Evolutionary conservation across 2,113 vertebrate species (phyloP).

Genomic region (Tautogolabrus adspersus): DNA sequence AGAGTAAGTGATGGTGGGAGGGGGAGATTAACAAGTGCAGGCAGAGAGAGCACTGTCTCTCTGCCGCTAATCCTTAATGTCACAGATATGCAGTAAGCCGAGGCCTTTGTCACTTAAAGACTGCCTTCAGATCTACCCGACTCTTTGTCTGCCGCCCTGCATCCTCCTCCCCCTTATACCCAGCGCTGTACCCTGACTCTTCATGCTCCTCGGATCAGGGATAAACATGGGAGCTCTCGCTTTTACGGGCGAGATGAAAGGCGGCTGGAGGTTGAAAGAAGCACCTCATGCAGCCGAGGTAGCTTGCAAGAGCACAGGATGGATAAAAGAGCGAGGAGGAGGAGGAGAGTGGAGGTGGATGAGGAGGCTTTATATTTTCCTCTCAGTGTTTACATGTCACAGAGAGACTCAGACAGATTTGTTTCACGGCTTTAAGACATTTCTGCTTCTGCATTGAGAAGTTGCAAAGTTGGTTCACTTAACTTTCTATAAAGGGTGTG

Average conservation of each 20-base stretch:
- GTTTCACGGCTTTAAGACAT: constrained; percentile 75
- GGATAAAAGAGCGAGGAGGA: constrained; percentile 67
- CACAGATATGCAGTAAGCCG: constrained; percentile 73
- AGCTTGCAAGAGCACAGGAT: constrained; percentile 53
- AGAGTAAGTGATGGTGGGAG: constrained; percentile 69
- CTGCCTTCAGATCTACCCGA: constrained; percentile 71
- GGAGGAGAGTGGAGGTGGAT: constrained; percentile 31
- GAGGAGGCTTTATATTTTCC: constrained; percentile 38
- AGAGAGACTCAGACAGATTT: constrained; percentile 71
- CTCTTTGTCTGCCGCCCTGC: constrained; percentile 62
- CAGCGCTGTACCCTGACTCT: constrained; percentile 49
- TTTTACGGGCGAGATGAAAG: constrained; percentile 68
- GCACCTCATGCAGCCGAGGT: constrained; percentile 48
- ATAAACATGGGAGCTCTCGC: constrained; percentile 64
- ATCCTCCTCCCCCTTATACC: constrained; percentile 55
- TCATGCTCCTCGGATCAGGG: constrained; percentile 61
- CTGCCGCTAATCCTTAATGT: constrained; percentile 78
- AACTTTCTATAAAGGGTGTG: not conserved
- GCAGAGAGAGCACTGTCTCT: constrained; percentile 69
- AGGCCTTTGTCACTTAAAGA: constrained; percentile 72
- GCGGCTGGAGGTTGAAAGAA: constrained; percentile 61
- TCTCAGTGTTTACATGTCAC: constrained; percentile 64
- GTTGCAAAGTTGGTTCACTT: constrained; percentile 37
- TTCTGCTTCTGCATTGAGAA: constrained; percentile 50
- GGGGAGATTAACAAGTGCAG: constrained; percentile 72